Percentiles rank a stretch among this genome's conserved stretches.
Conservation (phyloP, 2,113 vertebrate genomes). For the Psephotus haematonotus region DNA sequence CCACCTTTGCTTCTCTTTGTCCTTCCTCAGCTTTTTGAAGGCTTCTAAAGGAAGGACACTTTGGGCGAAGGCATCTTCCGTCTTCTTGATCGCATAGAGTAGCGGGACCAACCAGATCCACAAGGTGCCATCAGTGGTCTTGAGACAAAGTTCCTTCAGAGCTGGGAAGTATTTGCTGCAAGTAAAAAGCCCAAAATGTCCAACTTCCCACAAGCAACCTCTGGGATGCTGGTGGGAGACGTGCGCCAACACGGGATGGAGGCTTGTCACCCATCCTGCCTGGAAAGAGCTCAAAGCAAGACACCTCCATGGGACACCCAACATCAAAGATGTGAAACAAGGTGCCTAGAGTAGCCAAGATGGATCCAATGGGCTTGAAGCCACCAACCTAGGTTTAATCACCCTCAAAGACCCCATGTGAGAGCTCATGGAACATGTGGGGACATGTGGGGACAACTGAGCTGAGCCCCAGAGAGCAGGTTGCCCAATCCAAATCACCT, state of each 20-base stretch:
- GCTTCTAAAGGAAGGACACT: rapidly evolving
- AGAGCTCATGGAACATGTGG: not conserved
- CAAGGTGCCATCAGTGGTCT: not conserved
- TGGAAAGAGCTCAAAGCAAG: not conserved
- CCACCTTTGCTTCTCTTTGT: not conserved
- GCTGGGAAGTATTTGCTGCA: not conserved
- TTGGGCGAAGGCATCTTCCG: rapidly evolving
- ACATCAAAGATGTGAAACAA: not conserved
- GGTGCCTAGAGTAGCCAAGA: not conserved
- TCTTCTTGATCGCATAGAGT: not conserved
- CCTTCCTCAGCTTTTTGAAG: not conserved
- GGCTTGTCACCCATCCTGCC: not conserved
- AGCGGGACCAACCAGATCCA: not conserved
- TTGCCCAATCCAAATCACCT: not conserved
- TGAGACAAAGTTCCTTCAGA: not conserved
- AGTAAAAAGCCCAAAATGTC: not conserved
- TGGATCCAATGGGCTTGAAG: not conserved
- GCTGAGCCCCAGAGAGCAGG: not conserved
- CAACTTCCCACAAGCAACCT: too few relatives aligned
- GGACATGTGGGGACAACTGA: not conserved
- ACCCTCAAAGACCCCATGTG: not conserved
- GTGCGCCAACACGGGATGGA: rapidly evolving
- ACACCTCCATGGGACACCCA: not conserved
- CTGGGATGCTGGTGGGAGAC: not conserved
- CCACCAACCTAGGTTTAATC: not conserved